Conservation (phyloP, 2,797 vertebrate genomes). For the Echiichthys vipera region DNA sequence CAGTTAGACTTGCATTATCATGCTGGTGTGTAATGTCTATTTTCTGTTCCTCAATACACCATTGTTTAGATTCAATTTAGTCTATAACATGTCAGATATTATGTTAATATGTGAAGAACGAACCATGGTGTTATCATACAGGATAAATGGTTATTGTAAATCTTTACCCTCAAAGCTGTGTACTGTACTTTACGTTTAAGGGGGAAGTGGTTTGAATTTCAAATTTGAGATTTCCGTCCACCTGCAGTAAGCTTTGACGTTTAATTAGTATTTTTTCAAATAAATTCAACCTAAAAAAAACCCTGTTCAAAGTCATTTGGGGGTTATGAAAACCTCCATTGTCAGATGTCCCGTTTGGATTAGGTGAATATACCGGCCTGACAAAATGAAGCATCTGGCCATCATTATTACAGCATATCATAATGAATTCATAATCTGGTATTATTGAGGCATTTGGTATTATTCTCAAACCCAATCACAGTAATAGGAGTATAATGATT, state of each 20-base stretch:
- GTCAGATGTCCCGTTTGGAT: slow-evolving; percentile 78
- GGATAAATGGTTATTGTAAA: background rate
- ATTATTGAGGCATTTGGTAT: slow-evolving; percentile 79
- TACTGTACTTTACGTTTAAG: background rate
- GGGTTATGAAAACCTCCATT: slow-evolving; percentile 67
- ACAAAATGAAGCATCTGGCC: slow-evolving; percentile 80
- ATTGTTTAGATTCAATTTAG: background rate
- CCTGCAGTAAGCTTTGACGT: slow-evolving; percentile 30
- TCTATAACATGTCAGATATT: background rate
- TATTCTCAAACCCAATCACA: slow-evolving; percentile 81
- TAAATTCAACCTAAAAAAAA: slow-evolving; percentile 51
- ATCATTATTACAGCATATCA: slow-evolving; percentile 77
- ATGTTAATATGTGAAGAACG: background rate
- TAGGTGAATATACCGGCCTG: slow-evolving; percentile 63
- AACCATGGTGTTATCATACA: background rate
- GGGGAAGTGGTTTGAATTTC: background rate
- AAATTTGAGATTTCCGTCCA: background rate
- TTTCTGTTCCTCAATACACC: background rate
- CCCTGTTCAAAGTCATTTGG: slow-evolving; percentile 65
- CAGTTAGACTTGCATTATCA: background rate
- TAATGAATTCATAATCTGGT: slow-evolving; percentile 82
- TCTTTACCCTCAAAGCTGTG: background rate
- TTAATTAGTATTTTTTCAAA: slow-evolving; percentile 48
- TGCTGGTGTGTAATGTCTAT: background rate
- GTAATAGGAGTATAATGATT: slow-evolving; percentile 75